These are phyloP conservation scores for Gymnoscopelus microlampas DNA, from an alignment of 2,797 vertebrate species.

Conservation along the genomic window DNA sequence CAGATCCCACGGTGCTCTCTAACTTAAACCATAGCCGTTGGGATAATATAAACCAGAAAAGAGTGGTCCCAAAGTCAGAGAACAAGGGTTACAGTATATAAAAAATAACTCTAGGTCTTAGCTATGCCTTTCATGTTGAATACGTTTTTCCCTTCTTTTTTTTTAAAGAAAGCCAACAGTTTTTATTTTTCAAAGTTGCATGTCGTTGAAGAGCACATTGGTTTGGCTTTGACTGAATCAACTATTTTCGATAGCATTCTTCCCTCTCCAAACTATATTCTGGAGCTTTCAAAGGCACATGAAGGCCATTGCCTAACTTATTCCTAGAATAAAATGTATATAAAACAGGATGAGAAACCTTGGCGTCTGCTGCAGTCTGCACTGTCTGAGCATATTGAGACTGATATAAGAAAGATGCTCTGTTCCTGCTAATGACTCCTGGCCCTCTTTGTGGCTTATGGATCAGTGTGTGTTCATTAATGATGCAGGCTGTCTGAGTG, in stretches of 20 bases:
- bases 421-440: slow-evolving; percentile 70
- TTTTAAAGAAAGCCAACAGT: too few relatives aligned
- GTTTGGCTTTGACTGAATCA: slow-evolving; percentile 29
- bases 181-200: too few relatives aligned
- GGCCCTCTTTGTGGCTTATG: slow-evolving; percentile 63
- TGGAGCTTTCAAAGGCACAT: slow-evolving; percentile 24
- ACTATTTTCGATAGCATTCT: slow-evolving; percentile 11
- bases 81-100: not conserved
- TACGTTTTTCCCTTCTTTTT: too few relatives aligned
- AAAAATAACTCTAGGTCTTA: too few relatives aligned
- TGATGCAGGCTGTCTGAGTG: slow-evolving; percentile 69
- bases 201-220: slow-evolving; percentile 15
- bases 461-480: slow-evolving; percentile 78
- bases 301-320: slow-evolving; percentile 46
- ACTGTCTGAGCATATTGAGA: slow-evolving; percentile 52
- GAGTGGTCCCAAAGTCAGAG: slow-evolving; percentile 12
- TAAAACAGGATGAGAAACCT: slow-evolving; percentile 39
- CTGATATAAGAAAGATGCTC: slow-evolving; percentile 65
- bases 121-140: too few relatives aligned
- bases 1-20: slow-evolving; percentile 23
- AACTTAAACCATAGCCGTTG: slow-evolving; percentile 46
- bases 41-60: slow-evolving; percentile 46
- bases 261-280: slow-evolving; percentile 17
- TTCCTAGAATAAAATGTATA: slow-evolving; percentile 47
- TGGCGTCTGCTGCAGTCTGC: slow-evolving; percentile 48